Evolutionary conservation across 2,888 invertebrate species (phyloP), one percentile per base, ranked within the genome.

Genomic region (Escarpia spicata): DNA sequence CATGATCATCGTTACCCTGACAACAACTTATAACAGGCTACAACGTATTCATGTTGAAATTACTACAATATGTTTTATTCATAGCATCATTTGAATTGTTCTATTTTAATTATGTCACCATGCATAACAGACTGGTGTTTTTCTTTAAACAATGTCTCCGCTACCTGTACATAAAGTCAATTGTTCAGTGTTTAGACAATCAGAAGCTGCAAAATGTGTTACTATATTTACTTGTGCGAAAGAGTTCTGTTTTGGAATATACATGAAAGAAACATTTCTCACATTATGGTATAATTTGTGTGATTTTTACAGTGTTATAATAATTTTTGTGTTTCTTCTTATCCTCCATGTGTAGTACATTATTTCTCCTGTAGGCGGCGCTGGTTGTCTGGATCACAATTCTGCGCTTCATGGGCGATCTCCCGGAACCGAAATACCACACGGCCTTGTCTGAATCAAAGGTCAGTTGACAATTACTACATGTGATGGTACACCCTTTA

Each of bases 331-430:
- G 19, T 6, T 26, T 26, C 26, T 75, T 15, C n/a, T 75, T 75
- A 0, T 26, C n/a, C 6, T 26, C 6, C 6, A 37, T 37, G 37
- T 1, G 37, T 37, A 37, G 37, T 37, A 37, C 37, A 37, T 37
- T 52, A 12, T 52, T 52, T n/a, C 19, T n/a, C 26, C 96, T 97
- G 92, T 96, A 98, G 98, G 99, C 99, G 52, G 99, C 99, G 0
- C 98, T 99, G 97, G 99, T 99, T 1, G 97, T 99, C 93, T 99
- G 99, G 99, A 98, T 99, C 92, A 99, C 99, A 6, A 99, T 99
- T 95, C 97, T 99, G 44, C 97, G 99, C 43, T 96, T 96, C 94
- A 96, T 96, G 96, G 96, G 96, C 3, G 99, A 99, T 96, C 97
- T 99, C 93, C 98, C 99, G 0, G 99, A 99, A 96, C 99, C 99